These are phyloP conservation scores for Creontiades dilutus DNA, from an alignment of 2,888 invertebrate genomes.

Conservation along the genomic window DNA sequence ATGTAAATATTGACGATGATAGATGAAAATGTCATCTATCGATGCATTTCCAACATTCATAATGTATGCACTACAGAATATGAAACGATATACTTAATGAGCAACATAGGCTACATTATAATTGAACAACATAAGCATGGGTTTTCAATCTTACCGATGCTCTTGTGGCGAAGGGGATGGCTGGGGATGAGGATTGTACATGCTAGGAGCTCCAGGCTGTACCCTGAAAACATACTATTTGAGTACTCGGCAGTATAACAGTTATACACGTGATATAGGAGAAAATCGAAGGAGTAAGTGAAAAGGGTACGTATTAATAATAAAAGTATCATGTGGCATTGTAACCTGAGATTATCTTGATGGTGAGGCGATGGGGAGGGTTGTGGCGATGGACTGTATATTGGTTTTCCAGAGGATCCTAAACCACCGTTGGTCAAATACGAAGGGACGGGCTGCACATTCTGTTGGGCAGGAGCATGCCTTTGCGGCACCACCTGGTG, in stretches of 20 bases:
- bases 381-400: slow-evolving; percentile 52
- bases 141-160: neutral
- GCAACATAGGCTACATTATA: neutral
- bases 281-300: too few relatives aligned
- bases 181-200: slow-evolving; percentile 57
- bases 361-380: slow-evolving; percentile 50
- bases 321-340: neutral
- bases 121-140: neutral
- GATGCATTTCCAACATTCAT: too few relatives aligned
- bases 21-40: too few relatives aligned
- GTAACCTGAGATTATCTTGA: slow-evolving; percentile 51
- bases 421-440: slow-evolving; percentile 56
- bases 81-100: too few relatives aligned
- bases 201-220: slow-evolving; percentile 11
- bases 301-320: too few relatives aligned
- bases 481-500: slow-evolving; percentile 1
- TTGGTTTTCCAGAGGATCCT: slow-evolving; percentile 29
- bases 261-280: too few relatives aligned
- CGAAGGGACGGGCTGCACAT: slow-evolving; percentile 46
- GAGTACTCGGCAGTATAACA: neutral
- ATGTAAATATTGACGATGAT: too few relatives aligned
- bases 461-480: slow-evolving; percentile 45
- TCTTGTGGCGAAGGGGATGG: slow-evolving; percentile 65
- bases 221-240: neutral
- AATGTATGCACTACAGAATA: too few relatives aligned